Evolutionary conservation across 2,888 invertebrate genomes (phyloP).

Genomic region (Caenorhabditis doughertyi): DNA sequence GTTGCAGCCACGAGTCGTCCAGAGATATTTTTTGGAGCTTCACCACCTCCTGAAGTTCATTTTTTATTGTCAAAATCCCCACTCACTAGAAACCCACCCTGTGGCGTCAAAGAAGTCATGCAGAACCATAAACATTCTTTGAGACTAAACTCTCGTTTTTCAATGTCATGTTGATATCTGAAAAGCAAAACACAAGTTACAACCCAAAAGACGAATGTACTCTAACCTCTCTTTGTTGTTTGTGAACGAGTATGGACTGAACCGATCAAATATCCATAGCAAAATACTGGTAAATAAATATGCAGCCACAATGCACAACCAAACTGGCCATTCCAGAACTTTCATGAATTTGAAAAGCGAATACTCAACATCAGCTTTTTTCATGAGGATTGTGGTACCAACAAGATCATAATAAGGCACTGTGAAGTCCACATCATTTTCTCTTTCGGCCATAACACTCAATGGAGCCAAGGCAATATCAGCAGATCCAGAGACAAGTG

Average conservation of each 20-base stretch:
- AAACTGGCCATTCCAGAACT: constrained; percentile 92
- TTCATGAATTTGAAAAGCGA: constrained; percentile 97
- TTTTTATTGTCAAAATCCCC: background rate
- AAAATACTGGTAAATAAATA: constrained; percentile 95
- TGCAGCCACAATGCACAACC: constrained; percentile 95
- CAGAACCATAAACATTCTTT: constrained; percentile 99
- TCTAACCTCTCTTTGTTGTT: constrained; percentile 87
- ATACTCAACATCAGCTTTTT: constrained; percentile 91
- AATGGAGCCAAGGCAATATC: constrained; percentile 95
- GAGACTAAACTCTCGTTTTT: constrained; percentile 92
- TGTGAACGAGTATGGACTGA: constrained; percentile 96
- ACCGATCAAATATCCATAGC: constrained; percentile 97
- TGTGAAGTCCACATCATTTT: constrained; percentile 97
- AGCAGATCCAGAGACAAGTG: constrained; percentile 85
- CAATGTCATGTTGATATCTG: constrained; percentile 86
- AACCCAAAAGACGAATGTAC: background rate
- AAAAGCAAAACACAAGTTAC: constrained; percentile 23
- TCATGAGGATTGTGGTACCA: constrained; percentile 96
- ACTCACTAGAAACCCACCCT: constrained; percentile 85
- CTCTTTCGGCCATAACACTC: constrained; percentile 97
- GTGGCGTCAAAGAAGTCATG: constrained; percentile 97
- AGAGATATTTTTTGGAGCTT: constrained; percentile 96
- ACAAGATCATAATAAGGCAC: constrained; percentile 97
- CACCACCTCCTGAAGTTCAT: constrained; percentile 88
- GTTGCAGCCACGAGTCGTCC: constrained; percentile 96